These are phyloP conservation scores for Dicranocentrus wangi DNA, from an alignment of 2,888 invertebrate genomes.

Conservation along the genomic window DNA sequence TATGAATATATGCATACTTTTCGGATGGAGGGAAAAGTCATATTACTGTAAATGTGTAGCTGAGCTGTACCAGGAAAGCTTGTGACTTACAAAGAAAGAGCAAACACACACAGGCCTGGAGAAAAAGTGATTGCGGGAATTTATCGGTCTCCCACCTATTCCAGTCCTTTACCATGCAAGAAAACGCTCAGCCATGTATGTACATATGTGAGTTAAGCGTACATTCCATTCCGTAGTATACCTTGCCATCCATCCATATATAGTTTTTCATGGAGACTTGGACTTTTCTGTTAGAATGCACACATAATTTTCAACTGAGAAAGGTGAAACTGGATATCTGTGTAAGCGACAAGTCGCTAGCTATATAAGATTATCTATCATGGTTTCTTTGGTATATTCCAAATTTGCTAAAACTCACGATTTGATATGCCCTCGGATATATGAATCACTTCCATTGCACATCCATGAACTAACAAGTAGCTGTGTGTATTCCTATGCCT, in stretches of 20 bases:
- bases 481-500: slow-evolving; percentile 7
- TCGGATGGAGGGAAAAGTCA: slow-evolving; percentile 18
- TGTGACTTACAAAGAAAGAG: slow-evolving; percentile 27
- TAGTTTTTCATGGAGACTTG: not conserved
- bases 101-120: slow-evolving; percentile 14
- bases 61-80: not conserved
- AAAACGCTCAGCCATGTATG: not conserved
- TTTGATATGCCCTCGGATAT: not conserved
- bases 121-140: slow-evolving; percentile 52
- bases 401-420: not conserved
- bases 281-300: too few relatives aligned
- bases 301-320: too few relatives aligned
- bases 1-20: slow-evolving; percentile 41
- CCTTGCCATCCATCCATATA: too few relatives aligned
- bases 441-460: slow-evolving; percentile 17
- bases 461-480: slow-evolving; percentile 46
- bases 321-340: too few relatives aligned
- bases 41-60: not conserved
- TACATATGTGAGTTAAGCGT: not conserved
- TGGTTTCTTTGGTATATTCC: slow-evolving; percentile 5
- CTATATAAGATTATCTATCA: not conserved
- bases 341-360: too few relatives aligned
- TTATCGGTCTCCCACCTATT: slow-evolving; percentile 51
- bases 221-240: too few relatives aligned
- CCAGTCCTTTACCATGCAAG: slow-evolving; percentile 34